Base-by-base conservation (phyloP, 2,797 vertebrate species). In the Spatula versicolor region DNA sequence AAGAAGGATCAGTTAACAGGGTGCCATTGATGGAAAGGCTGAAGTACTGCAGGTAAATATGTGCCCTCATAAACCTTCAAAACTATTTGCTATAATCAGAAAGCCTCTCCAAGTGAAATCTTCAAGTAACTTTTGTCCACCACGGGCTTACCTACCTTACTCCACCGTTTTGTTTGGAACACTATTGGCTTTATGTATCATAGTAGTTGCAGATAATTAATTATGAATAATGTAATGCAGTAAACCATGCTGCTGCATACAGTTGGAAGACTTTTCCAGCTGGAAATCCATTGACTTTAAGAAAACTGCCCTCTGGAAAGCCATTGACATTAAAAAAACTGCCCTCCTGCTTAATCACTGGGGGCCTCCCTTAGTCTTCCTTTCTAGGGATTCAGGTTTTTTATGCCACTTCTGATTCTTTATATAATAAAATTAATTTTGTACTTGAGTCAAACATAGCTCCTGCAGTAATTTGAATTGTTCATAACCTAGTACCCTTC, bases 61-160 rank as follows among this genome's bases (percentile, higher is more conserved):
- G 33, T 30, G 3, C n/a, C 30, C 23, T 72, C 18, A 76, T 64
- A 84, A 75, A 76, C 2, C 19, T 87, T 82, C 66, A 67, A 56
- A 88, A 83, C 26, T 50, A 30, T 13, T 55, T 60, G 1, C 10
- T 68, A 5, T 37, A 16, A 39, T 60, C 14, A 13, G 39, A 75
- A 88, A 74, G 4, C 5, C 20, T 78, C 30, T 73, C 18, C 43
- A 84, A 41, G 59, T 2, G 76, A 69, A 92, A 58, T 72, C 7
- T 16, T 88, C 21, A 15, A 6, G 67, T 13, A 23, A 12, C 3
- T 2, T 43, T 83, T 22, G 13, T 21, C 35, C 90, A 15, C 28
- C 68, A 4, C 2, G 0, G 33, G 25, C 7, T n/a, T 69, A 64
- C 1, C 7, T 11, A 12, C n/a, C 7, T 20, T 23, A 19, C 25